Conservation (phyloP, 1,140 invertebrate genomes). For the Vollenhovia emeryi region DNA sequence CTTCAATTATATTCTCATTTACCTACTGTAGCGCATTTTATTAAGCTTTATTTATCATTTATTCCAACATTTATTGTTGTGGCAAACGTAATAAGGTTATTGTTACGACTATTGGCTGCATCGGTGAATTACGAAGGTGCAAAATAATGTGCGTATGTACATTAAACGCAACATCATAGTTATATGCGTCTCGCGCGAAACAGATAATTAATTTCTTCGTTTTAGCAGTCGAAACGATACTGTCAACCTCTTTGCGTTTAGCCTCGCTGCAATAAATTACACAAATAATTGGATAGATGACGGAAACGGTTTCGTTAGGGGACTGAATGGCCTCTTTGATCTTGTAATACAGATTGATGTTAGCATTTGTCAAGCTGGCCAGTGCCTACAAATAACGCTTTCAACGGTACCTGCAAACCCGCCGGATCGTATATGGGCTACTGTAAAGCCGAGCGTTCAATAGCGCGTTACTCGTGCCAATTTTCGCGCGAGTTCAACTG, state of each 20-base stretch:
- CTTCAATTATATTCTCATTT: constrained; percentile 38
- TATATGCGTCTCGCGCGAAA: neutral
- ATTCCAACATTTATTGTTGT: neutral
- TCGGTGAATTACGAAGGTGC: neutral
- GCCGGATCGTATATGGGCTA: constrained; percentile 5
- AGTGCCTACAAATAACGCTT: constrained; percentile 50
- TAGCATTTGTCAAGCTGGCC: constrained; percentile 38
- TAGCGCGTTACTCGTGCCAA: constrained; percentile 49
- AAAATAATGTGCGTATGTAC: constrained; percentile 2
- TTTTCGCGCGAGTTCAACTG: constrained; percentile 58
- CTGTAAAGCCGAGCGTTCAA: constrained; percentile 47
- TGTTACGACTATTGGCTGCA: neutral
- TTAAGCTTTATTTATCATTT: constrained; percentile 33
- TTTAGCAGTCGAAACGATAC: neutral
- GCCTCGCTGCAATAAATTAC: neutral
- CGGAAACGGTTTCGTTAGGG: neutral
- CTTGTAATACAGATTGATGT: constrained; percentile 32
- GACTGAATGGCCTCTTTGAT: constrained; percentile 10
- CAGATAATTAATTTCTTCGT: neutral
- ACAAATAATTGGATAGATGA: constrained; percentile 2
- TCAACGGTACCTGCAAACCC: constrained; percentile 19
- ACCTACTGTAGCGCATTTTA: constrained; percentile 20
- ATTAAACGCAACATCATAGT: neutral
- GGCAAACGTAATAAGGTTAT: neutral
- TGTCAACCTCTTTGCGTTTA: neutral